Percentiles rank a stretch among this genome's conserved stretches.
Evolutionary conservation across 1,140 invertebrate genomes (phyloP).

Genomic region (Stenopsyche tienmushanensis): DNA sequence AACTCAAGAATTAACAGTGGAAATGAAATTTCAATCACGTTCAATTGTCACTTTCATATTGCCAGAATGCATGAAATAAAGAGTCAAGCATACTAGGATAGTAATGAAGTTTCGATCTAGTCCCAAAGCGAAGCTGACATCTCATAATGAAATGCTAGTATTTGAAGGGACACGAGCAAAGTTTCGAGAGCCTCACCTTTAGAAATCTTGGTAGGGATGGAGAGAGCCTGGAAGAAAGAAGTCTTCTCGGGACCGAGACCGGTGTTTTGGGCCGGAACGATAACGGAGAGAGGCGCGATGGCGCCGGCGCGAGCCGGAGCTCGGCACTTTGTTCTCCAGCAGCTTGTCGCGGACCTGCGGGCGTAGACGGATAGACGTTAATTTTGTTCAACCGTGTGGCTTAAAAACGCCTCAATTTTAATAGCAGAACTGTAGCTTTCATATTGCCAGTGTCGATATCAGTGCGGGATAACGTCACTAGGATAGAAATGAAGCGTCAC

Average conservation of each 20-base stretch:
- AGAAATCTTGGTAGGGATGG: conserved; percentile 99
- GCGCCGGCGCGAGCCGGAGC: conserved; percentile 97
- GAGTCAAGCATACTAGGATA: conserved; percentile 41
- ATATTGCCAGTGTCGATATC: conserved; percentile 33
- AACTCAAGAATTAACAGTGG: no score
- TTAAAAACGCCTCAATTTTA: not conserved
- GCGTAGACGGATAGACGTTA: not conserved
- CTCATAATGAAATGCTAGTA: conserved; percentile 25
- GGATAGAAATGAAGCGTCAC: conserved; percentile 49
- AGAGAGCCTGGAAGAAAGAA: conserved; percentile 99
- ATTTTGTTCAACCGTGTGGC: not conserved
- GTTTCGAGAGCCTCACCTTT: conserved; percentile 67
- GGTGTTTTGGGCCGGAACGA: conserved; percentile 98
- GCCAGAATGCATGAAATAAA: conserved; percentile 32
- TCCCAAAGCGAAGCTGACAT: conserved; percentile 42
- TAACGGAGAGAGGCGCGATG: conserved; percentile 92
- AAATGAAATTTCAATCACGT: not conserved
- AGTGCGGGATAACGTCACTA: conserved; percentile 44
- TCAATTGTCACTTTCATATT: conserved; percentile 38
- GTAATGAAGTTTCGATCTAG: conserved; percentile 40
- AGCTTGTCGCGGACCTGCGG: conserved; percentile 77
- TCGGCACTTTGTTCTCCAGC: conserved; percentile 90
- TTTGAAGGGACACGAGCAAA: conserved; percentile 40
- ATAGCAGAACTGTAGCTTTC: conserved; percentile 22
- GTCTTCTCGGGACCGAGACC: conserved; percentile 99